Evolutionary conservation across 1,140 invertebrate genomes (phyloP), one percentile per base, ranked within the genome.

Genomic region (Temnothorax longispinosus): DNA sequence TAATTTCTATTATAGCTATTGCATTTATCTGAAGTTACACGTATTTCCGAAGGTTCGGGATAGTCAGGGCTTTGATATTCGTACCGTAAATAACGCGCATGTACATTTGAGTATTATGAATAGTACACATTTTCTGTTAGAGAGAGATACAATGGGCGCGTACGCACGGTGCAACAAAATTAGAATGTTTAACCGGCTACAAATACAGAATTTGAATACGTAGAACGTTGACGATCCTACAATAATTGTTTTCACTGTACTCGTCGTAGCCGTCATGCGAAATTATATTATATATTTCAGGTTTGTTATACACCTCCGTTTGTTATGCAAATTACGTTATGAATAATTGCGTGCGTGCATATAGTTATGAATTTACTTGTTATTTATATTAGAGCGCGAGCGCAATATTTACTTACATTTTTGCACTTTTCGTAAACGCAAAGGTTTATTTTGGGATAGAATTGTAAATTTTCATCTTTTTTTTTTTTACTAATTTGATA

Each of bases 241-340:
- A 74, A 84, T 84, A 84, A 84, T 84, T 84, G 56, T 84, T 84
- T 84, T 84, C 80, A n/a, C 80, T 84, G 71, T 56, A 74, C 69
- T 84, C 69, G 80, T 84, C 56, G 69, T 84, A 38, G 41, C 80
- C 54, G 69, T 75, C 80, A 75, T 60, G 44, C 56, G 32, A 84
- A 84, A 84, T 84, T 74, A 75, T 74, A 74, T 84, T 84, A 84
- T 84, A 84, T 84, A 84, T 84, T 84, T 84, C 80, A 84, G 80
- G 80, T 84, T 84, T 84, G 80, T 84, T 84, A 75, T 84, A 74
- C 69, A 74, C 44, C 80, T 84, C 80, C 41, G 80, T 84, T 84
- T 84, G 80, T 84, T 84, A 84, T 84, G 80, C 72, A 84, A 84
- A 84, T 84, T 84, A 84, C 80, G 35, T 84, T 84, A 74, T 84